These are phyloP conservation scores for Rachycentron canadum DNA, from an alignment of 2,797 vertebrate genomes.

Conservation along the genomic window DNA sequence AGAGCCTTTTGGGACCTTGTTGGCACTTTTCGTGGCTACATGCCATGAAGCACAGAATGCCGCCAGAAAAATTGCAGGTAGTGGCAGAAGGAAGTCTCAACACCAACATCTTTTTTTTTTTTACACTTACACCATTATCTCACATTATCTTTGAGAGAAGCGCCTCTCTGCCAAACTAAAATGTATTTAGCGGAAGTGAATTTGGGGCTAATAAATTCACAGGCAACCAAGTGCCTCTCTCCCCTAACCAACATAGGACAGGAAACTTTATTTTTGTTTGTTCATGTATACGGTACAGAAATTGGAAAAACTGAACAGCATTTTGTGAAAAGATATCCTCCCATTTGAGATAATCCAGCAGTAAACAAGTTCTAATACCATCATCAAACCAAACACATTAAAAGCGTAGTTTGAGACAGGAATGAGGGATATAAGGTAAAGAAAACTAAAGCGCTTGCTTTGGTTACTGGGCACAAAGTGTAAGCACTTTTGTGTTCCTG, in stretches of 20 bases:
- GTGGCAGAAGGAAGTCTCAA: slow-evolving; percentile 13
- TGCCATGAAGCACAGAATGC: slow-evolving; percentile 26
- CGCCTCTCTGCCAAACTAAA: background rate
- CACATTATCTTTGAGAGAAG: background rate
- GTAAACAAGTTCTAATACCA: too few species aligned
- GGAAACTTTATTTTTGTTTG: background rate
- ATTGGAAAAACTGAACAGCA: background rate
- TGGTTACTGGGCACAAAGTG: background rate
- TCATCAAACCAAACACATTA: background rate
- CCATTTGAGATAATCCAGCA: background rate
- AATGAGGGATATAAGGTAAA: background rate
- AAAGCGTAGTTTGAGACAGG: background rate
- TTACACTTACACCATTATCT: background rate
- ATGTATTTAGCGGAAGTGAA: background rate
- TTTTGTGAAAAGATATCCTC: background rate
- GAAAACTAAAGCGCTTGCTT: background rate
- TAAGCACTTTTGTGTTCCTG: background rate
- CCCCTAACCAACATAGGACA: background rate
- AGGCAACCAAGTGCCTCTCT: background rate
- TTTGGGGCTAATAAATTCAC: background rate
- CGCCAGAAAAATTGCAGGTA: background rate
- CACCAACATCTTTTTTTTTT: background rate
- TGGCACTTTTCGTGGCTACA: slow-evolving; percentile 24
- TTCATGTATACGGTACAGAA: background rate
- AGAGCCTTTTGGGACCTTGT: slow-evolving; percentile 25